Conservation (phyloP, 2,797 vertebrate genomes). For the Anguilla pacifica region DNA sequence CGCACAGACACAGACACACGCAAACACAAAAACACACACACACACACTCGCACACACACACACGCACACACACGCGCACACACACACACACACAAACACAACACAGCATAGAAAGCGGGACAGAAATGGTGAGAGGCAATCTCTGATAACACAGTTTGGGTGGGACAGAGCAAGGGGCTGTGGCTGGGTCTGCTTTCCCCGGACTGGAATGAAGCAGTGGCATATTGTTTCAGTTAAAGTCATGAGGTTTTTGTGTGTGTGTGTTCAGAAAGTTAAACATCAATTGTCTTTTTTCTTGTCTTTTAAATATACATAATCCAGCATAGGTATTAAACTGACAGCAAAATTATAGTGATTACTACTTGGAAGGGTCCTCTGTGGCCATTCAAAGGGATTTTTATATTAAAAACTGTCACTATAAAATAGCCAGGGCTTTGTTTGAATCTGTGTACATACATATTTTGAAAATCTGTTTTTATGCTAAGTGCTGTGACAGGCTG, state of each 20-base stretch:
- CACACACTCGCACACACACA: constrained; percentile 24
- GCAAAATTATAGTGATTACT: constrained; percentile 19
- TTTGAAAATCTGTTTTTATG: background rate
- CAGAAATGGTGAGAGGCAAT: no score
- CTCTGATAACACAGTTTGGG: no score
- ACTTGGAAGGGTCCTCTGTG: background rate
- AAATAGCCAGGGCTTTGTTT: background rate
- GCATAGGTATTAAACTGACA: constrained; percentile 5
- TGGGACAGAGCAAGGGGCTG: no score
- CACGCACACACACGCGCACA: background rate
- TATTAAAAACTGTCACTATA: background rate
- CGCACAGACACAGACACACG: background rate
- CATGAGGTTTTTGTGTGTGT: background rate
- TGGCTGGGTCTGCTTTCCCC: no score
- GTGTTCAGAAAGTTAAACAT: background rate
- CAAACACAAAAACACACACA: constrained; percentile 1
- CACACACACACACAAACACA: background rate
- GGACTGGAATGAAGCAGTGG: background rate
- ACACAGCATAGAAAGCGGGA: no score
- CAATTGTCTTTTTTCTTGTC: background rate
- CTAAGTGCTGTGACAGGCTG: constrained; percentile 6
- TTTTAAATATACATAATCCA: constrained; percentile 4
- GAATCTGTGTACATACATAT: background rate
- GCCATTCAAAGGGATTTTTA: background rate
- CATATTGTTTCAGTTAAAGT: background rate